Base-by-base conservation (phyloP, 1,140 invertebrate species). In the Homalodisca vitripennis region DNA sequence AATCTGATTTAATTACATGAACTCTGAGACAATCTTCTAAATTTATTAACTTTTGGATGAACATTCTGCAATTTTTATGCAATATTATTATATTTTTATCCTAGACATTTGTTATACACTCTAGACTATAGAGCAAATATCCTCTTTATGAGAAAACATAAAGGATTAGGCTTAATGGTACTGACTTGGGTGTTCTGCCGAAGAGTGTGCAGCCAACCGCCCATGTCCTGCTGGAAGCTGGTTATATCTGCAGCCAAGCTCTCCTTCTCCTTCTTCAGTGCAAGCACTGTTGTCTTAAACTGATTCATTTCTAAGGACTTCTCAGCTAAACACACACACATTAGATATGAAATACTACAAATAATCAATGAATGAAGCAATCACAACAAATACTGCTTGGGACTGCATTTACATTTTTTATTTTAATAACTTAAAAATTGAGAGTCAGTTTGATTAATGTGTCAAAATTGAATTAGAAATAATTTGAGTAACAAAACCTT, bases 151-250 rank as follows among this genome's bases (percentile, higher is more conserved):
- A 41, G 6, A 17, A 10, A 41, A 41, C 6, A 10, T 41, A 10
- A 41, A 17, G 17, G 6, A 17, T 41, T 10, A 41, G 22, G 48
- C 17, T 6, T 3, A 51, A 51, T 20, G 6, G 2, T 51, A 22
- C 48, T n/a, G 14, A 51, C 48, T 22, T 51, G 6, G 22, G 22
- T 22, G n/a, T 51, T 22, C 48, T 51, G 3, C 22, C 22, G 17
- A 20, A 51, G 3, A 20, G 48, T 51, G 3, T 3, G 3, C n/a
- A 51, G 48, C 48, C 48, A 51, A 14, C 48, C 22, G 3, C n/a
- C 48, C 48, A 51, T 51, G n/a, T 51, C 48, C 22, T 22, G 48
- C 3, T 51, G 48, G 48, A 20, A 51, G 22, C 48, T 51, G n/a
- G 48, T 3, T 10, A 51, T 51, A n/a, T 51, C 48, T 51, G 48